A percentile compares a stretch with the other conserved stretches of the same genome.
Conservation (phyloP, 2,113 vertebrate species). For the Lamprologus lemairii region DNA sequence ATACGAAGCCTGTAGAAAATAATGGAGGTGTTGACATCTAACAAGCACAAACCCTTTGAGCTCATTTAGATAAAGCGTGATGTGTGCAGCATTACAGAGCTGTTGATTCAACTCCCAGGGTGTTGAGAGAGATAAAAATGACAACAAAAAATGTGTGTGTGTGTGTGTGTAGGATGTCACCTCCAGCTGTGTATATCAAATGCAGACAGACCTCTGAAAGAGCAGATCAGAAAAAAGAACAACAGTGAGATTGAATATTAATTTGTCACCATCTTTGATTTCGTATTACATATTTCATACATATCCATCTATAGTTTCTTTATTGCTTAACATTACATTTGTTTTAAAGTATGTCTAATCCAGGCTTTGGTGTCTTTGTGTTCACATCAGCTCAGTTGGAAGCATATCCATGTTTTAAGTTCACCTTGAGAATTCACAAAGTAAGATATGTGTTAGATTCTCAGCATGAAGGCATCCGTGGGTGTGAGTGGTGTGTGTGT, state of each 20-base stretch:
- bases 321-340: not conserved
- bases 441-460: not conserved
- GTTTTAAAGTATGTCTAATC: not conserved
- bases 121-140: not conserved
- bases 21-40: not conserved
- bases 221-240: not conserved
- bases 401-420: not conserved
- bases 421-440: not conserved
- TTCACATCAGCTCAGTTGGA: not conserved
- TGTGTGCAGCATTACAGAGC: slow-evolving; percentile 3
- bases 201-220: not conserved
- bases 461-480: not conserved
- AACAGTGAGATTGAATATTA: not conserved
- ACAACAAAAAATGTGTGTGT: not conserved
- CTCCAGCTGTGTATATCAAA: slow-evolving; percentile 39
- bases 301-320: not conserved
- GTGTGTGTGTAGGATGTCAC: not conserved
- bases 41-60: not conserved
- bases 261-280: not conserved
- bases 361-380: not conserved
- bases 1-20: not conserved
- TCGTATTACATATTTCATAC: not conserved
- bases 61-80: not conserved
- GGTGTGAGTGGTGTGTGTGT: not conserved
- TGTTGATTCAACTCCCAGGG: not conserved